Evolutionary conservation across 2,888 invertebrate species (phyloP).

Genomic region (Phania funesta): DNA sequence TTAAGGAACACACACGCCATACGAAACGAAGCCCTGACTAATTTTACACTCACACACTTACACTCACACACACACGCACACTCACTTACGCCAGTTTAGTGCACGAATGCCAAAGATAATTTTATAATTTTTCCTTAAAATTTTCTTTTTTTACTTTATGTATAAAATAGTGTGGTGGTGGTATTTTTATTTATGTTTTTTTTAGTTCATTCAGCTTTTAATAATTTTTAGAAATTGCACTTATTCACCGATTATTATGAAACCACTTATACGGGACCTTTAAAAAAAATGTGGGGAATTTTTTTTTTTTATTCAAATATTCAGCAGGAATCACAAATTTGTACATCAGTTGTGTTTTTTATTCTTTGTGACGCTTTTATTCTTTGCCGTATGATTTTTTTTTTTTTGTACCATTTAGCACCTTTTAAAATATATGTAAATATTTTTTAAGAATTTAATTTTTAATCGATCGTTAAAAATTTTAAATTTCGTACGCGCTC

Average conservation of each 20-base stretch:
- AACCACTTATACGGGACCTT: constrained; percentile 40
- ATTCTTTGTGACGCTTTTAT: not conserved
- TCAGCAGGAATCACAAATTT: constrained; percentile 16
- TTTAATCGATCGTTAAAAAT: constrained; percentile 69
- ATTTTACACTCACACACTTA: constrained; percentile 44
- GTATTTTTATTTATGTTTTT: constrained; percentile 46
- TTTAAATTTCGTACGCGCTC: constrained; percentile 71
- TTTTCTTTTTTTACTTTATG: constrained; percentile 24
- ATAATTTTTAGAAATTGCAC: constrained; percentile 53
- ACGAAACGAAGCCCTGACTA: constrained; percentile 50
- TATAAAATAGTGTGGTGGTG: constrained; percentile 10
- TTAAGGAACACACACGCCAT: constrained; percentile 51
- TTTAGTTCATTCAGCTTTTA: not conserved
- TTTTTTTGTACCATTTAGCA: constrained; percentile 15
- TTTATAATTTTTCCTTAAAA: constrained; percentile 41
- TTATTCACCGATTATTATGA: constrained; percentile 54
- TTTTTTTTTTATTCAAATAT: not conserved
- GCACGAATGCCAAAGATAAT: constrained; percentile 32
- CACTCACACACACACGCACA: constrained; percentile 32
- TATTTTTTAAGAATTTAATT: constrained; percentile 41
- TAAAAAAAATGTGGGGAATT: constrained; percentile 6
- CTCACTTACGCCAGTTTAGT: constrained; percentile 32
- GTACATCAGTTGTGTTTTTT: not conserved
- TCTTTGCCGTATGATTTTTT: no score
- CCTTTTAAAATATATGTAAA: constrained; percentile 16